phyloP scores from a whole-genome alignment of 2,113 vertebrate genomes.

The Amazona vittata region DNA sequence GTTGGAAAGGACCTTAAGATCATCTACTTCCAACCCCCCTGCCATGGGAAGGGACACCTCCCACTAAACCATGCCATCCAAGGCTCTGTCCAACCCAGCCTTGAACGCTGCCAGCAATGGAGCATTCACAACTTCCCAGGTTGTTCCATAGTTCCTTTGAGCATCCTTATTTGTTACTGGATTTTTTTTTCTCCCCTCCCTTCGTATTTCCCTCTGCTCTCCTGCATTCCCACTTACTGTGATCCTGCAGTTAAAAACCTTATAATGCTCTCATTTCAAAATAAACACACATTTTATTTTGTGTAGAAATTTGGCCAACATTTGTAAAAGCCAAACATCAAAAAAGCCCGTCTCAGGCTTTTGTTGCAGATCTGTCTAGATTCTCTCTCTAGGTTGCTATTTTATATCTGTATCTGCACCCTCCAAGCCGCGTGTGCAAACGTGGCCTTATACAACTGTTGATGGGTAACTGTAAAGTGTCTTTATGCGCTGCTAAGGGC shows the following conservation, averaged over 20 bases:
- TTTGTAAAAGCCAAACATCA: background rate
- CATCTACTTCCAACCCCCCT: too few relatives aligned
- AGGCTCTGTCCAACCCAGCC: too few relatives aligned
- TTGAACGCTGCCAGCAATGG: too few relatives aligned
- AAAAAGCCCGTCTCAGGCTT: background rate
- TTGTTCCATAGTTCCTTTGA: background rate
- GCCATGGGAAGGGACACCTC: too few relatives aligned
- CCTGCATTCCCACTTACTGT: background rate
- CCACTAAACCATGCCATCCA: too few relatives aligned
- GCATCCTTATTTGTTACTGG: background rate
- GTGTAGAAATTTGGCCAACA: background rate
- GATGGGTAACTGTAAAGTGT: background rate
- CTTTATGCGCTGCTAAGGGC: background rate
- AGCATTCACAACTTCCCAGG: too few relatives aligned
- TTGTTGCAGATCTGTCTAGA: background rate
- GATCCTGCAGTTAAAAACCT: background rate
- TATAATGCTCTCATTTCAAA: background rate
- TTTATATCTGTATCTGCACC: background rate
- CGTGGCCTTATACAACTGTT: background rate
- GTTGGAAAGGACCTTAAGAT: too few relatives aligned
- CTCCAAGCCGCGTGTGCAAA: rapidly evolving
- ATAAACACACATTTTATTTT: background rate
- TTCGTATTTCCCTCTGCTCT: background rate
- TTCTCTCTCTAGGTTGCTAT: background rate
- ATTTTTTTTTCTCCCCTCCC: background rate